Evolutionary conservation across 2,888 invertebrate genomes (phyloP), one percentile per base, ranked within the genome.

Genomic region (Philaethria dido): DNA sequence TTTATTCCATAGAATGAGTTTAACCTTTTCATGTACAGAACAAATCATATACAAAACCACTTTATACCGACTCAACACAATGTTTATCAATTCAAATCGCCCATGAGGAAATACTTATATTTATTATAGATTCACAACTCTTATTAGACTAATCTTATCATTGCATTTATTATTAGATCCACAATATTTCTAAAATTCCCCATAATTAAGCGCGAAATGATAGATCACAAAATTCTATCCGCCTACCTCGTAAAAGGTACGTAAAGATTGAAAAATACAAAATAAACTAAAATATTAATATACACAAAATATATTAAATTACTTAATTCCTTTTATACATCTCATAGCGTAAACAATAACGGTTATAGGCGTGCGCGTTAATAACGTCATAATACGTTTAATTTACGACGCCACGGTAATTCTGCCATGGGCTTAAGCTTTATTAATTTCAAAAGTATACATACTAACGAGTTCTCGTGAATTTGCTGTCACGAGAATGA

Each of bases 361-460:
- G 64, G 47, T 54, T 63, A 62, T 66, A 64, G 65, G 68, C 65
- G 62, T 55, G 55, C 62, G 67, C 75, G 75, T 78, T 75, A 74
- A 77, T 80, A 81, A 77, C 78, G 76, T 75, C 78, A 80, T 81
- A 80, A 80, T 78, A 76, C 69, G 76, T 75, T 78, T 78, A 80
- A 86, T 84, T 84, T 85, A 84, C 78, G 76, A 74, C 72, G 76
- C 52, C 29, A 47, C 64, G 62, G 76, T 76, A 76, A 77, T 77
- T 77, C 75, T 72, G 74, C 74, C 75, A 74, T 71, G 69, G 69
- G 75, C 77, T 78, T 77, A 78, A 74, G 77, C 76, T 70, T 74
- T 81, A 81, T 82, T 82, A 81, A 85, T 85, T 79, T 80, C 71
- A 71, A 71, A 73, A 74, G 74, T 73, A 73, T 70, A 72, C 73